phyloP scores from a whole-genome alignment of 2,113 vertebrate genomes.

The Axis porcinus region DNA sequence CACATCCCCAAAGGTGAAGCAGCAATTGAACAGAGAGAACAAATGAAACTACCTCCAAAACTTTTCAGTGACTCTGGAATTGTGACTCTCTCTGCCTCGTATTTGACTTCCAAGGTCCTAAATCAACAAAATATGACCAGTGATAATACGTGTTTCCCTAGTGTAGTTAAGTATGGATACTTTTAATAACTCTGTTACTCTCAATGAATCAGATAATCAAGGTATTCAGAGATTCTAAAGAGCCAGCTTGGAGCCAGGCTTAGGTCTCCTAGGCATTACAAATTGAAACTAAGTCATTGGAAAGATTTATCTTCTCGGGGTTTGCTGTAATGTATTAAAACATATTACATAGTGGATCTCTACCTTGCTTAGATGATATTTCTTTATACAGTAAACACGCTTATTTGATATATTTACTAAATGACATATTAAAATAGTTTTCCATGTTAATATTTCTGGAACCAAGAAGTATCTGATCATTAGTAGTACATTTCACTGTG shows the following conservation, averaged over 20 bases:
- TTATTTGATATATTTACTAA: background rate
- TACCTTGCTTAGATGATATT: background rate
- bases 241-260: background rate
- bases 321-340: background rate
- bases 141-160: background rate
- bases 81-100: background rate
- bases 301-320: background rate
- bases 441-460: slow-evolving; percentile 3
- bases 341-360: background rate
- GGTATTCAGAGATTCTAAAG: background rate
- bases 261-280: background rate
- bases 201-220: background rate
- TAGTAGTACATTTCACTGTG: background rate
- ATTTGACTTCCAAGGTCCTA: background rate
- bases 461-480: background rate
- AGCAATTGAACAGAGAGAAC: background rate
- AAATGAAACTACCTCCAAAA: background rate
- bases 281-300: background rate
- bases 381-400: background rate
- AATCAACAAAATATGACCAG: background rate
- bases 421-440: background rate
- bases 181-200: background rate
- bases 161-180: too few species aligned
- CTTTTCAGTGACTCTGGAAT: background rate
- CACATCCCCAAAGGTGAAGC: background rate